Evolutionary conservation across 2,888 invertebrate species (phyloP).

Genomic region (Hydrotaea cyrtoneurina): DNA sequence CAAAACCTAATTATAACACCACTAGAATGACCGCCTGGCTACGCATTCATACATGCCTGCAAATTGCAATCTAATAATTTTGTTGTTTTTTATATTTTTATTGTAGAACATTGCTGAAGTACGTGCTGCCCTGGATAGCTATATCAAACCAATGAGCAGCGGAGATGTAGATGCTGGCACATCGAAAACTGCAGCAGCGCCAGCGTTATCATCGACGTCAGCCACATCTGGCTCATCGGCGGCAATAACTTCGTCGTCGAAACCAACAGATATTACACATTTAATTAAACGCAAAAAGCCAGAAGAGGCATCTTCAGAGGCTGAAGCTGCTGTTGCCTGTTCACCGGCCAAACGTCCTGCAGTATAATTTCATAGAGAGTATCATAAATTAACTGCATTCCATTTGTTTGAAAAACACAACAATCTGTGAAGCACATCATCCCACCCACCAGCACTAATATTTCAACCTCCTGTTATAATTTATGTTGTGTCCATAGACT

Average conservation of each 20-base stretch:
- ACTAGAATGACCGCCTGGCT: too few species aligned
- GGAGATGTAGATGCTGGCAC: conserved; percentile 69
- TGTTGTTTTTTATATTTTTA: conserved; percentile 57
- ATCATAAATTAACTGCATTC: conserved; percentile 64
- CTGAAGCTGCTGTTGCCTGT: conserved; percentile 74
- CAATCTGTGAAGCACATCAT: background rate
- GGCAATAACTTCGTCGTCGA: conserved; percentile 82
- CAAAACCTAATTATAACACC: too few species aligned
- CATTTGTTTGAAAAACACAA: conserved; percentile 55
- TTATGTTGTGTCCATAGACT: conserved; percentile 12
- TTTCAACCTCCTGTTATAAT: conserved; percentile 29
- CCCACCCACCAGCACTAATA: background rate
- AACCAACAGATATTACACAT: conserved; percentile 90
- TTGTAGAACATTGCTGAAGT: conserved; percentile 79
- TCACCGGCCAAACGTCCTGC: conserved; percentile 84
- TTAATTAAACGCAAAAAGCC: conserved; percentile 90
- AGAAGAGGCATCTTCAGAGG: conserved; percentile 81
- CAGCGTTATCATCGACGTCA: conserved; percentile 67
- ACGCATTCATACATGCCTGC: too few species aligned
- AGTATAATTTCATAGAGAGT: conserved; percentile 64
- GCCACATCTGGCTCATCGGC: conserved; percentile 68
- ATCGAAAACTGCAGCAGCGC: conserved; percentile 70
- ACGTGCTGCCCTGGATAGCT: conserved; percentile 77
- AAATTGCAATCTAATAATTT: background rate
- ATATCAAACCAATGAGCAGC: conserved; percentile 74